Base-by-base conservation (phyloP, 2,888 invertebrate genomes). In the Acleris literana region DNA sequence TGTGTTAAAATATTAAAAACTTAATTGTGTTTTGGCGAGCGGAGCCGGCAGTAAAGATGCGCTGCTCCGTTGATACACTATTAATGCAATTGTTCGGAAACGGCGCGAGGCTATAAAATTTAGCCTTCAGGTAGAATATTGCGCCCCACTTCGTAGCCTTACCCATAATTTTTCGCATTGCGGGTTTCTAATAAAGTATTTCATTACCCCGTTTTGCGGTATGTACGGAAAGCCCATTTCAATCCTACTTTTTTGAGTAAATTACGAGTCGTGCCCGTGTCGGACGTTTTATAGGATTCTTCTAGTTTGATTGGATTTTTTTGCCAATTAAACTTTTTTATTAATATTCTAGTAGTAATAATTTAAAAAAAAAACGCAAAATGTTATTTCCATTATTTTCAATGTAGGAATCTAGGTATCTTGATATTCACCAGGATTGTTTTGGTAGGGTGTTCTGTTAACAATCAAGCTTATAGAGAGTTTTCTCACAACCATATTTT, bases 51-150 rank as follows among this genome's bases (percentile, higher is more conserved):
- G 85, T 90, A 88, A 90, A 89, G 89, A 88, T 85, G 83, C 80
- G 82, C 82, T 82, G 83, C 83, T 84, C 81, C 80, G 84, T 85
- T 90, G 88, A 90, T 91, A 88, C 87, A 90, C 89, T 92, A 90
- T 92, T 91, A 90, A 92, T 91, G 92, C 88, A 90, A 92, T 92
- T 90, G 90, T 90, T 91, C 86, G 87, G 88, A 90, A 90, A 90
- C 88, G 86, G 85, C 82, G 85, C 81, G 76, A 72, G 82, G 86
- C 84, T 81, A 90, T 91, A 91, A 90, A 90, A 89, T 89, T 85
- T 88, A 84, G 85, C 86, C 84, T 88, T 88, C 88, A 90, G 87
- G 90, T 89, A 78, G 83, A 88, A 86, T 86, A 88, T 83, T 85
- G 83, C 84, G 78, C 82, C 81, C 84, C 83, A 87, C 82, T 87